Conservation (phyloP, 37 sponge, comb jelly and placozoan genomes). For the Hexactinellida sp. region DNA sequence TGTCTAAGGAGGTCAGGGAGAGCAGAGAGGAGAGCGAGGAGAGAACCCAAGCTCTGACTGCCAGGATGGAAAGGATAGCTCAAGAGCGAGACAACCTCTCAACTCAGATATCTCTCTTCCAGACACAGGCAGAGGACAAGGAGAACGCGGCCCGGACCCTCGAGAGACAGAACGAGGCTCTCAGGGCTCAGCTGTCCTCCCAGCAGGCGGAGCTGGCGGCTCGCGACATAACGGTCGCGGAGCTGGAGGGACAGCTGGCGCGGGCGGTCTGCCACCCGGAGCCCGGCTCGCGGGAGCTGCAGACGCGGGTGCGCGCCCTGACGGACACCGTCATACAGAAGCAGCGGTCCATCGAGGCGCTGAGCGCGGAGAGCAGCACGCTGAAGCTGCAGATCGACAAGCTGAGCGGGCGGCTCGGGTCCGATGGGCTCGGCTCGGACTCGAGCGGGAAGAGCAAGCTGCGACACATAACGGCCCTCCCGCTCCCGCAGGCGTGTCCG, state of each 20-base stretch:
- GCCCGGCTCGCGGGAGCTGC: not conserved
- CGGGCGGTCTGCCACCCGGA: not conserved
- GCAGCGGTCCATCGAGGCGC: not conserved
- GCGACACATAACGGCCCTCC: not conserved
- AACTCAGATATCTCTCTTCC: not conserved
- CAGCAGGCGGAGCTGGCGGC: not conserved
- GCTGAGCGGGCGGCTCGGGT: not conserved
- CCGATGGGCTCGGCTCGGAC: not conserved
- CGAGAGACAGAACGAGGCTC: not conserved
- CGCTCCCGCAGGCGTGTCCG: conserved; percentile 3
- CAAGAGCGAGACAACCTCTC: not conserved
- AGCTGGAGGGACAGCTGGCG: not conserved
- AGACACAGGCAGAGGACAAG: not conserved
- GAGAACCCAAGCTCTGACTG: not conserved
- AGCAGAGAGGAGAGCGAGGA: not conserved
- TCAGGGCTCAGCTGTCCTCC: not conserved
- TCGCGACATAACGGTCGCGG: not conserved
- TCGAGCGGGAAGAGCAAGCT: not conserved
- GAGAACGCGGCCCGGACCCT: not conserved
- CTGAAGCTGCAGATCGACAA: not conserved
- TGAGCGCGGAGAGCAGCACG: not conserved
- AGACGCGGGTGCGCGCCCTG: not conserved
- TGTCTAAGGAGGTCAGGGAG: not conserved
- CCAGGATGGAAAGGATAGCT: not conserved
- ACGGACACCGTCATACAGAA: conserved; percentile 2